These are phyloP conservation scores for Nomia melanderi DNA, from an alignment of 1,140 invertebrate species.

Conservation along the genomic window DNA sequence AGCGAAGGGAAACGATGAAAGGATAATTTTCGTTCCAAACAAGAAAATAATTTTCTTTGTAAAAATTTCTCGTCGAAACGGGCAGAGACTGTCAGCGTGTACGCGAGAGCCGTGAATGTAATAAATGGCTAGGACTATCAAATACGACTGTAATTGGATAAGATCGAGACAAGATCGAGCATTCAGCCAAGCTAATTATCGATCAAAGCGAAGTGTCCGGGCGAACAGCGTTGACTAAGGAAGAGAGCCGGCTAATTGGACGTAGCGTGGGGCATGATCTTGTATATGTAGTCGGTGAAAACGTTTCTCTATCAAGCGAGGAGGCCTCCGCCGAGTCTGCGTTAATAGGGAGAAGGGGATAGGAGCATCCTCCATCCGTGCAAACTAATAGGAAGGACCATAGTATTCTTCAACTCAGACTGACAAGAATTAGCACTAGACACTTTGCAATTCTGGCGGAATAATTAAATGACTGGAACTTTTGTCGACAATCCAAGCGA, in stretches of 20 bases:
- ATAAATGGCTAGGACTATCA: constrained; percentile 22
- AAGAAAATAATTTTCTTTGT: not conserved
- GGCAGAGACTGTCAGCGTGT: not conserved
- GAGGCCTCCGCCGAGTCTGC: not conserved
- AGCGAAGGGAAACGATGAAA: not conserved
- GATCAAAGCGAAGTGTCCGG: constrained; percentile 63
- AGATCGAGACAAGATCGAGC: constrained; percentile 67
- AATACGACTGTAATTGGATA: constrained; percentile 74
- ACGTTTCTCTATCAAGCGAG: constrained; percentile 22
- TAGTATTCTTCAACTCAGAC: not conserved
- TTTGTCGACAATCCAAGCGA: not conserved
- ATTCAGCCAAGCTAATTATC: constrained; percentile 72
- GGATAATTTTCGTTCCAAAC: constrained; percentile 4
- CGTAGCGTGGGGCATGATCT: constrained; percentile 31
- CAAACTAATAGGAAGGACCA: not conserved
- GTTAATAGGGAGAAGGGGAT: not conserved
- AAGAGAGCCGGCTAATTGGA: constrained; percentile 61
- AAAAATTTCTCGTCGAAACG: not conserved
- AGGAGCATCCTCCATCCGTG: no score
- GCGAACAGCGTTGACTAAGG: constrained; percentile 31
- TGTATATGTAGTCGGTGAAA: constrained; percentile 40
- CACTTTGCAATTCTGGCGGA: not conserved
- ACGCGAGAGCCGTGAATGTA: not conserved
- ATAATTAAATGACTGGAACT: not conserved
- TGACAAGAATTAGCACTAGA: not conserved